These are phyloP conservation scores for Percopsis transmontana DNA, from an alignment of 2,113 vertebrate genomes.

Conservation along the genomic window DNA sequence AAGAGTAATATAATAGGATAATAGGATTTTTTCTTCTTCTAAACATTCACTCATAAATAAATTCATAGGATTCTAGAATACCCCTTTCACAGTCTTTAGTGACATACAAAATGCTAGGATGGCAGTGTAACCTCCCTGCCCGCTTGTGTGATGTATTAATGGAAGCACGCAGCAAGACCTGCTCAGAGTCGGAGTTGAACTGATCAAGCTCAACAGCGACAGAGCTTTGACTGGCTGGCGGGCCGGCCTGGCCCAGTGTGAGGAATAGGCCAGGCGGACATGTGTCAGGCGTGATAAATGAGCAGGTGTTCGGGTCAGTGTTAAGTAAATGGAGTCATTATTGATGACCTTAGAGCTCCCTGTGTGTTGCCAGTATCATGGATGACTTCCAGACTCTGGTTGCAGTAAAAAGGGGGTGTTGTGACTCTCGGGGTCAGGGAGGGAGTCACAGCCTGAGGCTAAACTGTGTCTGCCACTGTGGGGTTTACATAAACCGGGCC, in stretches of 20 bases:
- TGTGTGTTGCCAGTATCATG: constrained; percentile 56
- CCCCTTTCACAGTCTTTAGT: constrained; percentile 21
- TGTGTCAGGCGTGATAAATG: constrained; percentile 64
- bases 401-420: constrained; percentile 51
- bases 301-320: constrained; percentile 67
- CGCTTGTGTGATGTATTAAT: constrained; percentile 12
- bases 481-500: constrained; percentile 45
- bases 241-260: constrained; percentile 37
- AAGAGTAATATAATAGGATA: too few species aligned
- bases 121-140: constrained; percentile 23
- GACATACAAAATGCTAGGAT: background rate
- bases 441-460: constrained; percentile 47
- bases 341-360: constrained; percentile 61
- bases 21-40: too few species aligned
- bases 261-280: constrained; percentile 61
- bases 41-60: background rate
- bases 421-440: constrained; percentile 44
- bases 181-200: constrained; percentile 55
- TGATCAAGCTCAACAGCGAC: constrained; percentile 42
- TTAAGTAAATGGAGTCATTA: constrained; percentile 75
- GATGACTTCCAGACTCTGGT: constrained; percentile 59
- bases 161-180: constrained; percentile 26
- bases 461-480: constrained; percentile 25
- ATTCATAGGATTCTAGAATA: background rate
- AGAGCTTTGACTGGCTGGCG: background rate